A percentile compares a stretch with the other conserved stretches of the same genome.
phyloP scores from a whole-genome alignment of 2,113 vertebrate species.

The Tympanuchus pallidicinctus region DNA sequence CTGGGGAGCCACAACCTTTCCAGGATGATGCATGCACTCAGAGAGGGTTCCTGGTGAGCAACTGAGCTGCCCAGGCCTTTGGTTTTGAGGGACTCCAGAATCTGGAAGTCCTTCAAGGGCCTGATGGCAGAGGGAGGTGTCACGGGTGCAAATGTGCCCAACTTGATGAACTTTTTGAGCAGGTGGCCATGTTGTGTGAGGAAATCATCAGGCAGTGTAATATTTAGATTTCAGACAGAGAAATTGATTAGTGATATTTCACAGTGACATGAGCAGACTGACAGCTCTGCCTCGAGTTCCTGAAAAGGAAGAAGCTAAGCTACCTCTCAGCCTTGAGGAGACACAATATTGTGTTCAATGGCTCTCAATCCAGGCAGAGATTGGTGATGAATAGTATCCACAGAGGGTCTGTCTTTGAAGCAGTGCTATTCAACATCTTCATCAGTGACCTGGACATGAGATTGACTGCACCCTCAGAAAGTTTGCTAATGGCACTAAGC shows the following conservation, averaged over 20 bases:
- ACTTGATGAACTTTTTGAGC: not conserved
- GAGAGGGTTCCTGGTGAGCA: not conserved
- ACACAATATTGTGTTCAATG: not conserved
- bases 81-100: not conserved
- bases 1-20: not conserved
- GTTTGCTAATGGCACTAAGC: too few relatives aligned
- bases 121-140: not conserved
- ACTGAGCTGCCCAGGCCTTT: not conserved
- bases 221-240: not conserved
- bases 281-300: not conserved
- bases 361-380: too few relatives aligned
- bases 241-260: not conserved
- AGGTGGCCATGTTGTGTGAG: not conserved
- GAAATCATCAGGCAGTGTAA: not conserved
- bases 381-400: too few relatives aligned
- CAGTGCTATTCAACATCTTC: too few relatives aligned
- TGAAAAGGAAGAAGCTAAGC: not conserved
- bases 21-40: not conserved
- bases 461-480: too few relatives aligned
- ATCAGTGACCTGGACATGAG: too few relatives aligned
- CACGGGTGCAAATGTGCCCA: not conserved
- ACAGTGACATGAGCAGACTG: not conserved
- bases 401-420: too few relatives aligned
- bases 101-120: not conserved
- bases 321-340: not conserved